Evolutionary conservation across 2,888 invertebrate genomes (phyloP), one percentile per base, ranked within the genome.

Genomic region (Scaptomyza reducta): DNA sequence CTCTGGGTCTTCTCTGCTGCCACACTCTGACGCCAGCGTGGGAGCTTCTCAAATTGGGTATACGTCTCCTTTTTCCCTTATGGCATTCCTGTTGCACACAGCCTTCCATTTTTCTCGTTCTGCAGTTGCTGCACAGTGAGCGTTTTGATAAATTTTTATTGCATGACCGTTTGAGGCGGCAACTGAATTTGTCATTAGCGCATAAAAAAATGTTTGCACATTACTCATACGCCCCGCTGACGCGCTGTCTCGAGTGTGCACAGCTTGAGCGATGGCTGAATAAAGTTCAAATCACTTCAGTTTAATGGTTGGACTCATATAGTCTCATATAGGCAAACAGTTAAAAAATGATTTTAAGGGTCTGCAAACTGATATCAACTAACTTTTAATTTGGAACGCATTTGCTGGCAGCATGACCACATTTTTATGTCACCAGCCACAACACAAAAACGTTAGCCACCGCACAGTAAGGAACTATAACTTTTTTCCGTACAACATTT

Each of bases 1-100:
- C 90, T 89, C 89, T 80, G 72, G 62, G 71, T 76, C 81, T 84
- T 85, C 80, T 77, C 69, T 27, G 33, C 47, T 13, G 35, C 29
- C 6, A 4, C n/a, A 35, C 35, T n/a, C n/a, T 35, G 35, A 35
- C 42, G 14, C 42, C 22, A 13, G 35, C 25, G 14, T 13, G 65
- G 63, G 49, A 58, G 58, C 56, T 67, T 55, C 66, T 66, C 53
- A 73, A 87, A 70, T 73, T 78, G 69, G 67, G 74, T 71, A 54
- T 65, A 46, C 63, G 59, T 70, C 25, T 60, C 31, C 64, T 29
- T 62, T 62, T 66, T n/a, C 46, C 49, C 66, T 49, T 41, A 53
- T 72, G 47, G 22, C 44, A 55, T 51, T 70, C 55, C 65, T 64
- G 54, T 57, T 75, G 72, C 71, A 54, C 59, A 58, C 40, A 66